A percentile compares a stretch with the other conserved stretches of the same genome.
Evolutionary conservation across 2,797 vertebrate species (phyloP).

Genomic region (Semotilus atromaculatus): DNA sequence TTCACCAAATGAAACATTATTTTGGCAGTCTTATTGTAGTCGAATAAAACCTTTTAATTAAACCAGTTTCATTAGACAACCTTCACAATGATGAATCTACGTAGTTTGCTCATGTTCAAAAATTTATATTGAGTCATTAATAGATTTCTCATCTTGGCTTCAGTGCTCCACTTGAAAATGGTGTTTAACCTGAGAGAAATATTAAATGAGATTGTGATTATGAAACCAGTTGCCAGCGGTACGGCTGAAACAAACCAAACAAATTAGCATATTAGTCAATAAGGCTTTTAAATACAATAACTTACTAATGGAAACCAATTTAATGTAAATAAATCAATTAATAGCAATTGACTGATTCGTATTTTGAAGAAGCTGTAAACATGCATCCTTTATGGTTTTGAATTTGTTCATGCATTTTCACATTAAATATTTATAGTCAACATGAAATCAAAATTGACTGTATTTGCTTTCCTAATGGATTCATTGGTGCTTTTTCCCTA

Average conservation of each 20-base stretch:
- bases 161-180: slow-evolving; percentile 73
- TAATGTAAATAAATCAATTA: slow-evolving; percentile 6
- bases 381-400: neutral
- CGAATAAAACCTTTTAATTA: slow-evolving; percentile 74
- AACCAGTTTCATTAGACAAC: slow-evolving; percentile 72
- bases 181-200: slow-evolving; percentile 54
- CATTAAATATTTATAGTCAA: slow-evolving; percentile 8
- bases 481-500: neutral
- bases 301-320: slow-evolving; percentile 20
- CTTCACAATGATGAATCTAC: slow-evolving; percentile 73
- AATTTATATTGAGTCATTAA: slow-evolving; percentile 77
- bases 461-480: neutral
- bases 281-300: slow-evolving; percentile 60
- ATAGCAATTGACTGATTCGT: neutral
- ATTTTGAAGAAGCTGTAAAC: neutral
- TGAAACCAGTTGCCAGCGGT: slow-evolving; percentile 70
- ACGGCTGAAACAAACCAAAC: slow-evolving; percentile 70
- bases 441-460: neutral
- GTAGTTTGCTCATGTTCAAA: slow-evolving; percentile 67
- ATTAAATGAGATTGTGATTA: slow-evolving; percentile 74
- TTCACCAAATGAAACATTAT: slow-evolving; percentile 45
- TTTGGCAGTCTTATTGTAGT: slow-evolving; percentile 63
- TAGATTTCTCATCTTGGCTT: slow-evolving; percentile 70
- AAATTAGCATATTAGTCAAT: slow-evolving; percentile 65
- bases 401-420: neutral